These are phyloP conservation scores for Pogonocherus hispidulus DNA, from an alignment of 2,888 invertebrate species.

Conservation along the genomic window DNA sequence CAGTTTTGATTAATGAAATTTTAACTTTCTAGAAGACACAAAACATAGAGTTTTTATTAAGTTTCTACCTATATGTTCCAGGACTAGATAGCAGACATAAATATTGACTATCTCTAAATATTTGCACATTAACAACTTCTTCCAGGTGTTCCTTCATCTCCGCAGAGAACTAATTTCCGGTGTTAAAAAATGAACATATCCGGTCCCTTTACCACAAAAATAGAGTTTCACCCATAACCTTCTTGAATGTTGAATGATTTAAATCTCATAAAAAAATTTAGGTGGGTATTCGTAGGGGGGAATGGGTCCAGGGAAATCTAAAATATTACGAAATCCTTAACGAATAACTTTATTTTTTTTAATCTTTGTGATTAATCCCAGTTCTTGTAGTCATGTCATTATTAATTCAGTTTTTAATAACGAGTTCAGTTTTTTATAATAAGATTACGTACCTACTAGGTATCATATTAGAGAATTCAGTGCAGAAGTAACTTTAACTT, in stretches of 20 bases:
- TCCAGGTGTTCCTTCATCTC: constrained; percentile 4
- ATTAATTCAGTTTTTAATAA: too few species aligned
- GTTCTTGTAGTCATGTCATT: too few species aligned
- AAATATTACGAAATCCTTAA: too few species aligned
- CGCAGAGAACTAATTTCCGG: constrained; percentile 14
- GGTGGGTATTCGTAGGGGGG: neutral
- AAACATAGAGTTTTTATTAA: too few species aligned
- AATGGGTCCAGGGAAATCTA: too few species aligned
- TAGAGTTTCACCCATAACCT: neutral
- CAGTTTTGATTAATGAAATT: neutral
- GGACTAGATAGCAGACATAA: constrained; percentile 8
- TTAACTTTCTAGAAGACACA: neutral
- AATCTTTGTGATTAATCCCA: too few species aligned
- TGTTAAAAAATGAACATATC: constrained; percentile 9
- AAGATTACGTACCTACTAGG: too few species aligned
- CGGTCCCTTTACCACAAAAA: neutral
- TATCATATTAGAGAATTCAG: too few species aligned
- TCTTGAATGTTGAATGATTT: neutral
- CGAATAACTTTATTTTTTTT: too few species aligned
- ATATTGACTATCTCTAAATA: constrained; percentile 9
- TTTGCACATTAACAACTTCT: constrained; percentile 12
- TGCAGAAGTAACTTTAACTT: too few species aligned
- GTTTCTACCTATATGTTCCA: too few species aligned
- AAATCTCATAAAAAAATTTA: neutral
- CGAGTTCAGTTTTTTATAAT: too few species aligned